phyloP scores from a whole-genome alignment of 2,113 vertebrate species.

The Paradisaea rubra region DNA sequence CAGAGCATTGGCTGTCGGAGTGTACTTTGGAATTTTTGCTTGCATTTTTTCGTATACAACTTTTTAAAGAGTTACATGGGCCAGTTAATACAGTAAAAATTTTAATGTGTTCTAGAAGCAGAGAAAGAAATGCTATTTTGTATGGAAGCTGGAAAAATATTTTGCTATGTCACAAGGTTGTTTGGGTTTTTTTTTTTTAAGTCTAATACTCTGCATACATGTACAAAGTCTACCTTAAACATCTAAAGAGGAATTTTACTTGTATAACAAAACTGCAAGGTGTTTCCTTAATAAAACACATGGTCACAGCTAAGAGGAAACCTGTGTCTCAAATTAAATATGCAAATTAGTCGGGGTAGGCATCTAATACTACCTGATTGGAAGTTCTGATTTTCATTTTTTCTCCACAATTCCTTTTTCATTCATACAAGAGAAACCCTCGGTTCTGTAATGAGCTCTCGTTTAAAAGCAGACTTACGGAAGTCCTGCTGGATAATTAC shows the following conservation, averaged over 20 bases:
- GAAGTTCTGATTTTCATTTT: not conserved
- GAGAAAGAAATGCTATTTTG: slow-evolving; percentile 15
- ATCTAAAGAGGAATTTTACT: slow-evolving; percentile 19
- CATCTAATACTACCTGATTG: not conserved
- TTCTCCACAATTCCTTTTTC: not conserved
- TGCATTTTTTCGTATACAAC: slow-evolving; percentile 4
- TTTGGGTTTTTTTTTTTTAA: not conserved
- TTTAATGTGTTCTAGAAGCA: not conserved
- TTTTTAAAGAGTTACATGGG: slow-evolving; percentile 27
- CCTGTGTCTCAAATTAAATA: slow-evolving; percentile 49
- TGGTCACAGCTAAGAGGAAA: slow-evolving; percentile 47
- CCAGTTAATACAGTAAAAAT: not conserved
- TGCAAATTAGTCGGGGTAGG: not conserved
- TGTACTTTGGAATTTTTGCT: slow-evolving; percentile 66
- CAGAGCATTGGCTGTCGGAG: slow-evolving; percentile 83
- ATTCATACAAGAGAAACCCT: not conserved
- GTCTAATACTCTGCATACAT: not conserved
- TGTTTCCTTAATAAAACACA: slow-evolving; percentile 56
- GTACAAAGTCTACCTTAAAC: slow-evolving; percentile 23
- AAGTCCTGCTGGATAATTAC: not conserved
- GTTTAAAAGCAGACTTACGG: not conserved
- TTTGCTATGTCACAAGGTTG: slow-evolving; percentile 4
- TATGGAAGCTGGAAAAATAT: slow-evolving; percentile 26
- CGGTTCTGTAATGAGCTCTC: not conserved
- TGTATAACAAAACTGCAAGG: slow-evolving; percentile 3